Percentiles rank a stretch among this genome's conserved stretches.
phyloP scores from a whole-genome alignment of 2,888 invertebrate species.

The Neoscelio sp. region DNA sequence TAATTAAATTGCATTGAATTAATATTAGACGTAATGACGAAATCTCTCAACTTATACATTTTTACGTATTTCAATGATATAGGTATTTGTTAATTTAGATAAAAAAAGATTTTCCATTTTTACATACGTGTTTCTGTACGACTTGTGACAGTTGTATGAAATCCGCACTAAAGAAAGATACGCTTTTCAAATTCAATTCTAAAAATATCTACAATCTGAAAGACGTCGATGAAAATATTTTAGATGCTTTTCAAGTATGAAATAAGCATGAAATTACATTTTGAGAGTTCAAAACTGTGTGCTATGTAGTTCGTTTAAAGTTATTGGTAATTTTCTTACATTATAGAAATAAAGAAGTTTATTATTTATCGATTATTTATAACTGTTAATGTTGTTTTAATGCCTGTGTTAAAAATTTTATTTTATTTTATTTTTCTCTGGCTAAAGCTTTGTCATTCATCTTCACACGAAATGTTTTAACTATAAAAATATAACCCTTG shows the following conservation, averaged over 20 bases:
- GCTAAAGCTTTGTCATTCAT: not conserved
- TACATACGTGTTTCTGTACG: not conserved
- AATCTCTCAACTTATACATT: too few species aligned
- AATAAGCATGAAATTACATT: conserved; percentile 12
- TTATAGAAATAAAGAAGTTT: too few species aligned
- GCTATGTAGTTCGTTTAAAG: too few species aligned
- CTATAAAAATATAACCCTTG: conserved; percentile 25
- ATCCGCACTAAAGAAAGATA: conserved; percentile 2
- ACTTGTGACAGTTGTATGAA: conserved; percentile 11
- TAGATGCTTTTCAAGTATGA: conserved; percentile 7
- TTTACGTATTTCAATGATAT: too few species aligned
- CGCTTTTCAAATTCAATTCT: conserved; percentile 25
- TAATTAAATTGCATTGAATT: too few species aligned
- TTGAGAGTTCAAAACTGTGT: too few species aligned
- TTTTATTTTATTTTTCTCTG: not conserved
- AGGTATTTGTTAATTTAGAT: not conserved
- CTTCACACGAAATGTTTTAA: conserved; percentile 18
- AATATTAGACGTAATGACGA: too few species aligned
- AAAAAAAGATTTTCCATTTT: not conserved
- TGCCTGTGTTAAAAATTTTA: too few species aligned
- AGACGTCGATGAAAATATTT: conserved; percentile 21
- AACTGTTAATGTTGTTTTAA: too few species aligned
- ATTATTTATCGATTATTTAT: too few species aligned
- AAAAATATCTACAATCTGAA: conserved; percentile 32
- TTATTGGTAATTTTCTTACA: too few species aligned